A percentile compares a stretch with the other conserved stretches of the same genome.
phyloP scores from a whole-genome alignment of 2,113 vertebrate genomes.

The Willisornis vidua region DNA sequence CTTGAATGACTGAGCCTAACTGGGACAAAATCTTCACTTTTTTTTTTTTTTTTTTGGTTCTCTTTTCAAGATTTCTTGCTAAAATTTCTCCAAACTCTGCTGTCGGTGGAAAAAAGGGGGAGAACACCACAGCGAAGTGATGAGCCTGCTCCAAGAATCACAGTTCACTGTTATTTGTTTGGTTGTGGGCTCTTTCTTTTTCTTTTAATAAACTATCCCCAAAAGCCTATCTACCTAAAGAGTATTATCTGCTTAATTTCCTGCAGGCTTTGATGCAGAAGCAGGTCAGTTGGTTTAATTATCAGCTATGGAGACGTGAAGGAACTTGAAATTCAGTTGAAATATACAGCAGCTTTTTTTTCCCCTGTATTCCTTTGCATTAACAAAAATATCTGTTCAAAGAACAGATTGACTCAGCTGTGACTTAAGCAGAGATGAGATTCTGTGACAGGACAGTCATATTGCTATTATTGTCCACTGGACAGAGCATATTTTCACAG shows the following conservation, averaged over 20 bases:
- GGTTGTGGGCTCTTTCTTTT: constrained; percentile 13
- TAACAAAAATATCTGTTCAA: constrained; percentile 51
- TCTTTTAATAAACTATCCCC: constrained; percentile 56
- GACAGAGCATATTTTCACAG: constrained; percentile 15
- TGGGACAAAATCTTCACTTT: background rate
- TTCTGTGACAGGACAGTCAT: constrained; percentile 26
- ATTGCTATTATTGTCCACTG: background rate
- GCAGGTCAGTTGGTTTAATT: constrained; percentile 69
- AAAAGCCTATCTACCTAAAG: constrained; percentile 63
- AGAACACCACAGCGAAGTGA: background rate
- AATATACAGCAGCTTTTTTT: background rate
- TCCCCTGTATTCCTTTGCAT: background rate
- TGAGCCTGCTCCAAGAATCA: background rate
- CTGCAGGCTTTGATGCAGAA: constrained; percentile 57
- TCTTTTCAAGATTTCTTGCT: background rate
- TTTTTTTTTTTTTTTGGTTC: background rate
- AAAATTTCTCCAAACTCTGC: background rate
- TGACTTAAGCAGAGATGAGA: constrained; percentile 40
- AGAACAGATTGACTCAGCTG: constrained; percentile 40
- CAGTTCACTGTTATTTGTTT: constrained; percentile 47
- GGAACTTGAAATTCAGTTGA: constrained; percentile 52
- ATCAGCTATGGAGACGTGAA: constrained; percentile 55
- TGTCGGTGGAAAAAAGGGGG: background rate
- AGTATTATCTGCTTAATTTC: constrained; percentile 69
- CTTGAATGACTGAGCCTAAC: background rate